These are phyloP conservation scores for Ceratosolen solmsi DNA, from an alignment of 1,140 invertebrate genomes.

Conservation along the genomic window DNA sequence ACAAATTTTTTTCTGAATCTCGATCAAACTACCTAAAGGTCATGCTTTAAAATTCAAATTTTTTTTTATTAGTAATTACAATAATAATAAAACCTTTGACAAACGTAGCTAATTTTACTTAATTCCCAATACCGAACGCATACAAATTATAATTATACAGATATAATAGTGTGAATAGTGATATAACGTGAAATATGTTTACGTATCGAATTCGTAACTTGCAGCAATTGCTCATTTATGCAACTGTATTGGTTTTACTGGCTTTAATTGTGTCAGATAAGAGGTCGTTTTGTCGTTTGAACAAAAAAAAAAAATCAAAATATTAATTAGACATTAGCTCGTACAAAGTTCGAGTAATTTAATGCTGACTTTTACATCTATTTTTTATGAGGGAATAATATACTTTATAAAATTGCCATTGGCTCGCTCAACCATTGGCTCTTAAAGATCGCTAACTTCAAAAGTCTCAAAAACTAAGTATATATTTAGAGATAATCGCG, in stretches of 20 bases:
- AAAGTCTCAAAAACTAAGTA: no score
- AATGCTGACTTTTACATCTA: no score
- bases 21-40: neutral
- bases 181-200: neutral
- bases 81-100: neutral
- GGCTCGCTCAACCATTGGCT: no score
- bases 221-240: neutral
- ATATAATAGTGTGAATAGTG: neutral
- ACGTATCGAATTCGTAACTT: neutral
- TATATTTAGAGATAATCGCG: no score
- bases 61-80: neutral
- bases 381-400: no score
- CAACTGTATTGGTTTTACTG: neutral
- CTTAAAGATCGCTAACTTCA: no score
- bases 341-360: no score
- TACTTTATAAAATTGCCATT: no score
- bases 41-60: neutral
- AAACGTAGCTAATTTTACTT: neutral
- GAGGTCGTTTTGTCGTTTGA: neutral
- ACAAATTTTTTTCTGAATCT: neutral
- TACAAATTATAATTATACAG: neutral
- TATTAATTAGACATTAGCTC: no score
- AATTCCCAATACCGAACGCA: neutral
- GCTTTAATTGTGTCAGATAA: conserved; percentile 23
- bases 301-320: neutral